phyloP scores from a whole-genome alignment of 2,797 vertebrate species.

The Limosa lapponica region DNA sequence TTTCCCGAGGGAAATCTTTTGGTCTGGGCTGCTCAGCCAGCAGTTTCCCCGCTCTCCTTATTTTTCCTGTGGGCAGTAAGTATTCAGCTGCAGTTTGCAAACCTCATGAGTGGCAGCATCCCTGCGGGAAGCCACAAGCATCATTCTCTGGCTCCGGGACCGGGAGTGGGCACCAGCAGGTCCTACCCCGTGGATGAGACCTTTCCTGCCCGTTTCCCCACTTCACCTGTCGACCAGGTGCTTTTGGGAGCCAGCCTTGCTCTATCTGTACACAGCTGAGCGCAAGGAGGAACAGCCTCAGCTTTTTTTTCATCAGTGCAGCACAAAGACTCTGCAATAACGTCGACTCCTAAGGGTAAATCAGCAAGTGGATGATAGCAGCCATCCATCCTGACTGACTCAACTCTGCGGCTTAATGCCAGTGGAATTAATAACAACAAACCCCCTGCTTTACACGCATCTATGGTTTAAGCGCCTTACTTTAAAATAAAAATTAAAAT shows the following conservation, averaged over 20 bases:
- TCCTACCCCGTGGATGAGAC: neutral
- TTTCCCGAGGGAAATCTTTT: neutral
- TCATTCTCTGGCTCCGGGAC: neutral
- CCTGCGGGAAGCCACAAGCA: neutral
- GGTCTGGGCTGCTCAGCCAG: neutral
- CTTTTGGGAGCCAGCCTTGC: neutral
- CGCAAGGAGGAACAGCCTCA: neutral
- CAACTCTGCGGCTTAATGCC: neutral
- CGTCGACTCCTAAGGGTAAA: neutral
- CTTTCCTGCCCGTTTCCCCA: neutral
- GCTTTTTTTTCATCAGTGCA: neutral
- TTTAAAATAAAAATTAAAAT: neutral
- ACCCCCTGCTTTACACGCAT: neutral
- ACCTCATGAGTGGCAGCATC: neutral
- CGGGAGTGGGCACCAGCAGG: neutral
- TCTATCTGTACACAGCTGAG: neutral
- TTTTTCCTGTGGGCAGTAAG: neutral
- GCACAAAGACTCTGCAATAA: neutral
- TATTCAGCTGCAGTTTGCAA: neutral
- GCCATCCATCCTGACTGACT: neutral
- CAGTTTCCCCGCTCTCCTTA: neutral
- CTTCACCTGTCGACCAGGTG: neutral
- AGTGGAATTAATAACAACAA: neutral
- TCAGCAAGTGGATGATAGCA: neutral
- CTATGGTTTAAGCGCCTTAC: neutral